phyloP scores from a whole-genome alignment of 2,797 vertebrate species.

The Phoeniculus purpureus region DNA sequence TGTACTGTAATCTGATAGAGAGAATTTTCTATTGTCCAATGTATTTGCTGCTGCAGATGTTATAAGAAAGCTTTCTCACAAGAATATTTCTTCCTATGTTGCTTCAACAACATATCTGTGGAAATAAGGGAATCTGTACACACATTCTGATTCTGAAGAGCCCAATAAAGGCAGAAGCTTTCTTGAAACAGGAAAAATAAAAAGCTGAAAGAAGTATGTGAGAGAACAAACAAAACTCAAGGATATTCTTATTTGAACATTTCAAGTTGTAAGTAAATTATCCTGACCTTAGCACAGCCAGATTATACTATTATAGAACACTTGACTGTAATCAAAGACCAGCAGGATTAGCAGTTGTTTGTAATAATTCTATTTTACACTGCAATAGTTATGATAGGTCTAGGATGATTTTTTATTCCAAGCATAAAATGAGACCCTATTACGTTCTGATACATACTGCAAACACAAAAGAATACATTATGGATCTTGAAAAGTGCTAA shows the following conservation, averaged over 20 bases:
- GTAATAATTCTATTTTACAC: conserved; percentile 49
- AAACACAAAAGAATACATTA: not conserved
- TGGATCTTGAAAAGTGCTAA: not conserved
- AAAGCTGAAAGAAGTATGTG: not conserved
- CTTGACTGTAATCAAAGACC: conserved; percentile 49
- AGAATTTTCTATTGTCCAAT: not conserved
- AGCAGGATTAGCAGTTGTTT: conserved; percentile 22
- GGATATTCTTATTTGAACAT: conserved; percentile 13
- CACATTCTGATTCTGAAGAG: not conserved
- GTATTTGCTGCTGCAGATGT: not conserved
- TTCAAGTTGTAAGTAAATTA: conserved; percentile 50
- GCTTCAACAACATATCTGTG: not conserved
- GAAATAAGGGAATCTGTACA: not conserved
- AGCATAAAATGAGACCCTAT: not conserved
- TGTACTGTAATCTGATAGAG: not conserved
- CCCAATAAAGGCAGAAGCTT: not conserved
- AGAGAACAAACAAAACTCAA: not conserved
- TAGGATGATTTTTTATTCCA: not conserved
- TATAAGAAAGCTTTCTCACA: not conserved
- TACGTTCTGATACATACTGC: conserved; percentile 5
- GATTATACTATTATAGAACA: conserved; percentile 15
- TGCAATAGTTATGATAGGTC: not conserved
- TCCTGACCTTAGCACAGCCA: not conserved
- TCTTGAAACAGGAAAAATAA: not conserved
- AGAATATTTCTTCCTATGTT: not conserved